Evolutionary conservation across 2,888 invertebrate species (phyloP), one percentile per base, ranked within the genome.

Genomic region (Rotaria socialis): DNA sequence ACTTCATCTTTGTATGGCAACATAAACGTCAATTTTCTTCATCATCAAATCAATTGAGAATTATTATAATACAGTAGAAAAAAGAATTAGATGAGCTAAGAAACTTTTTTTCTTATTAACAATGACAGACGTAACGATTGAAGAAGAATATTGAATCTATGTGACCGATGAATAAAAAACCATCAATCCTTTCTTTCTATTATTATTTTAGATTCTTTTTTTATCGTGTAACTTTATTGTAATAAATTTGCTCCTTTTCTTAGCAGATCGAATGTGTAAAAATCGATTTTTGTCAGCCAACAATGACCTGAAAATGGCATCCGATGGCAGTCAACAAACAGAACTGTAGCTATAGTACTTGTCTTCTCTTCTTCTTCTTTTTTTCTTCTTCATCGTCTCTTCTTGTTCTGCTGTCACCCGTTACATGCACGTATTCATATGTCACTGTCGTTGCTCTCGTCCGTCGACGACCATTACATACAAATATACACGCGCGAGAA

Each of bases 361-460:
- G n/a, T 67, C 67, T 67, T 27, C 67, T 67, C 67, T 35, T 67
- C 35, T 35, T 67, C 35, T 35, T 67, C 3, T 16, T 67, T 11
- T 35, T 35, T 14, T 60, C 5, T 60, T 16, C 67, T 67, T 35
- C 35, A 35, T 67, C 67, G 35, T 35, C 67, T 67, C 67, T 67
- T 67, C 67, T 67, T 67, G 67, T 67, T 67, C 67, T 67, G 67
- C 67, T 67, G 67, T 67, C 67, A 67, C 67, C 35, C 67, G 35
- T 67, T 67, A 67, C 67, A 67, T 67, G 67, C 67, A 67, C 67
- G 67, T 67, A 67, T 67, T 67, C 67, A 67, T 67, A 67, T 67
- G 67, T 67, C 67, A 67, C 67, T 67, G 35, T 67, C 35, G 67
- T 35, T 67, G 35, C 67, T 35, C 67, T 67, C 35, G 67, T 67